These are phyloP conservation scores for Halocaridina rubra DNA, from an alignment of 2,888 invertebrate genomes.

Conservation along the genomic window DNA sequence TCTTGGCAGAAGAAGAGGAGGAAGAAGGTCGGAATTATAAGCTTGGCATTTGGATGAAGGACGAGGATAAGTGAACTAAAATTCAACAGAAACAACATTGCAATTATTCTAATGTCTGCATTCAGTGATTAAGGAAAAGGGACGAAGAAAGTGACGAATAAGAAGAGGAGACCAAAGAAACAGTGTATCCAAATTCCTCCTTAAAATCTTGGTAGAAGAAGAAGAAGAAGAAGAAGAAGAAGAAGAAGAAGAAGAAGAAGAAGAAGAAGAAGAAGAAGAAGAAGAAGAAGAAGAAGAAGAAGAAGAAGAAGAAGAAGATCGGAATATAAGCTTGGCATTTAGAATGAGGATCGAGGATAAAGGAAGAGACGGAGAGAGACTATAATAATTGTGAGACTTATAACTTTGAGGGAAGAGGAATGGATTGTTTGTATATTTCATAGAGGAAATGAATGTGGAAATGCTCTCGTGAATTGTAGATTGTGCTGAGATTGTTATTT, in stretches of 20 bases:
- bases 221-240: not conserved
- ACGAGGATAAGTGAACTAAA: constrained; percentile 40
- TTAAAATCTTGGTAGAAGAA: not conserved
- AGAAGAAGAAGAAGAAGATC: not conserved
- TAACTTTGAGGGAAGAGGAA: too few relatives aligned
- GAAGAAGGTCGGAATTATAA: not conserved
- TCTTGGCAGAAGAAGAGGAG: not conserved
- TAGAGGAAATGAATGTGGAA: constrained; percentile 1
- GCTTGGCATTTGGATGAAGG: constrained; percentile 49
- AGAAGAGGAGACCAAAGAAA: not conserved
- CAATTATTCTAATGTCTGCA: constrained; percentile 61
- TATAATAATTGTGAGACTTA: not conserved
- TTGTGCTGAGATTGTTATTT: not conserved
- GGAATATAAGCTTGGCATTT: constrained; percentile 52
- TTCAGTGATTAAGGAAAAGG: constrained; percentile 39
- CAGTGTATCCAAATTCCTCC: not conserved
- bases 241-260: not conserved
- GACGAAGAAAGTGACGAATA: not conserved
- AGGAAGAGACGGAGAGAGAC: not conserved
- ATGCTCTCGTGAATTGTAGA: constrained; percentile 8
- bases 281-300: not conserved
- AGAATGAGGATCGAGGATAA: constrained; percentile 34
- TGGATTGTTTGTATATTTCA: constrained; percentile 4
- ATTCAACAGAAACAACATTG: constrained; percentile 52
- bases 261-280: not conserved